These are phyloP conservation scores for Rhaphigaster nebulosa DNA, from an alignment of 2,888 invertebrate genomes.

Conservation along the genomic window DNA sequence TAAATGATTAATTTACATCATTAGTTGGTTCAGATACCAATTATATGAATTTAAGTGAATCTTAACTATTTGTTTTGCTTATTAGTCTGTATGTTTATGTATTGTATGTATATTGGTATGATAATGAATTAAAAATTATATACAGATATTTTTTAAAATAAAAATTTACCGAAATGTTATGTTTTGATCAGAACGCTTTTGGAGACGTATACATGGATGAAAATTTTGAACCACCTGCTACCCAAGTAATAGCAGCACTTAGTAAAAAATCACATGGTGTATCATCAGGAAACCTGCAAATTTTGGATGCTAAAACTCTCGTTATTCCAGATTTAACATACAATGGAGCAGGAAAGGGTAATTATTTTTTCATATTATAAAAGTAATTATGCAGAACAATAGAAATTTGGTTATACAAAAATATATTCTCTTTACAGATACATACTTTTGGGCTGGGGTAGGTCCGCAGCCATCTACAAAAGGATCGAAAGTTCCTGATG, in stretches of 20 bases:
- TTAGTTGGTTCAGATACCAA: neutral
- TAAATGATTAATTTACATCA: neutral
- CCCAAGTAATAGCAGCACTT: slow-evolving; percentile 75
- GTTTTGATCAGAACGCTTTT: slow-evolving; percentile 77
- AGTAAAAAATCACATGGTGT: slow-evolving; percentile 77
- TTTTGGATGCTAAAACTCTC: slow-evolving; percentile 86
- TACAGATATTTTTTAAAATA: neutral
- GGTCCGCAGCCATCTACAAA: slow-evolving; percentile 89
- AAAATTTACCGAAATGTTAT: neutral
- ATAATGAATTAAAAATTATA: neutral
- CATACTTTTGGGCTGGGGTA: slow-evolving; percentile 90
- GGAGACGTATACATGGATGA: slow-evolving; percentile 92
- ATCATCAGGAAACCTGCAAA: slow-evolving; percentile 79
- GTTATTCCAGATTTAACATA: slow-evolving; percentile 82
- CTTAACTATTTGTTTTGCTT: neutral
- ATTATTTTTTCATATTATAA: neutral
- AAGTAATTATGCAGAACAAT: neutral
- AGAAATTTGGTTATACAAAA: neutral
- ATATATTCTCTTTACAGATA: slow-evolving; percentile 70
- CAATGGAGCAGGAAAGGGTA: slow-evolving; percentile 78
- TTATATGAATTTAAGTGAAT: neutral
- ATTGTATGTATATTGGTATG: neutral
- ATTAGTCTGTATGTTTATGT: neutral
- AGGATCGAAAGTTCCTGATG: slow-evolving; percentile 88
- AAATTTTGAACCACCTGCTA: slow-evolving; percentile 87